These are phyloP conservation scores for Temnothorax rugatulus DNA, from an alignment of 2,888 invertebrate genomes.

Conservation along the genomic window DNA sequence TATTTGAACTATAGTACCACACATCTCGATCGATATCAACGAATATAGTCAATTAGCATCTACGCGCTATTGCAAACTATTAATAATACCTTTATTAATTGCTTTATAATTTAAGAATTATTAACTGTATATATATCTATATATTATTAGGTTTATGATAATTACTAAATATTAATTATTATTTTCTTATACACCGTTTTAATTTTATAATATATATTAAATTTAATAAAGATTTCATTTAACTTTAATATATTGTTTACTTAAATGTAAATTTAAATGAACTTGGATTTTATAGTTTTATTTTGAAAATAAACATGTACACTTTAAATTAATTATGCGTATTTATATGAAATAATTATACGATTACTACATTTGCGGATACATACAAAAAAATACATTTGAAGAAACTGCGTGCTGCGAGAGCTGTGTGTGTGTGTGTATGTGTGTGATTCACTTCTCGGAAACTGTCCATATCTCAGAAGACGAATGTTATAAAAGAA, in stretches of 20 bases:
- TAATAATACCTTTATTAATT: background rate
- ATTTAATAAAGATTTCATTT: background rate
- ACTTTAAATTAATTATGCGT: background rate
- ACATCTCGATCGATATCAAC: background rate
- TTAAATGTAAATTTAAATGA: background rate
- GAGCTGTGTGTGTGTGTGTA: no score
- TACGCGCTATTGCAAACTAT: background rate
- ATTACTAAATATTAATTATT: background rate
- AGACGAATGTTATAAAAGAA: conserved; percentile 11
- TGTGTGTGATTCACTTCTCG: conserved; percentile 61
- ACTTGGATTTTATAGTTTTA: background rate
- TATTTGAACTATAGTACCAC: background rate
- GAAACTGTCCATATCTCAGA: background rate
- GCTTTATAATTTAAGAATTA: background rate
- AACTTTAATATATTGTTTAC: background rate
- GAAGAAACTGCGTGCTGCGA: conserved; percentile 20
- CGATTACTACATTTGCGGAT: background rate
- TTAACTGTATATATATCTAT: background rate
- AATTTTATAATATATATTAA: background rate
- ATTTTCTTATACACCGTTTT: background rate
- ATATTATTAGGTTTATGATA: background rate
- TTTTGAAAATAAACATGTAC: no score
- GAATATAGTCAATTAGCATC: background rate
- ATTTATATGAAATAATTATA: background rate
- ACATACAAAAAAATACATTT: conserved; percentile 38